phyloP scores from a whole-genome alignment of 2,113 vertebrate species.

The Xerus inauris region DNA sequence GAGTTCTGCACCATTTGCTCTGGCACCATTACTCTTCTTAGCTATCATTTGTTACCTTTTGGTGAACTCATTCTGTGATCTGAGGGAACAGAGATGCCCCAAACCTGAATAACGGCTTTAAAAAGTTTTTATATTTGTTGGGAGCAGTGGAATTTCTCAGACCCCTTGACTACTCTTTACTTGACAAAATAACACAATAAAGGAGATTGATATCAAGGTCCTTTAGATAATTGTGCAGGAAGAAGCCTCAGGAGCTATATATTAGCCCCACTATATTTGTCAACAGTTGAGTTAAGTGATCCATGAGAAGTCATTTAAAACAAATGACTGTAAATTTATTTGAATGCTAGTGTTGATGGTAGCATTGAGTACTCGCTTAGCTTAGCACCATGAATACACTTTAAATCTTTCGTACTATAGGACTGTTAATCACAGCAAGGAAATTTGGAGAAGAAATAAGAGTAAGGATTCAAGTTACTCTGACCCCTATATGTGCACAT shows the following conservation, averaged over 20 bases:
- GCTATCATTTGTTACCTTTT: conserved; percentile 59
- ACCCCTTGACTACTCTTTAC: conserved; percentile 62
- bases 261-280: conserved; percentile 67
- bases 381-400: conserved; percentile 19
- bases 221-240: conserved; percentile 66
- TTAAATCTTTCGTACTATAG: conserved; percentile 58
- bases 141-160: conserved; percentile 64
- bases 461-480: conserved; percentile 15
- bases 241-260: conserved; percentile 63
- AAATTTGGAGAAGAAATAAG: conserved; percentile 45
- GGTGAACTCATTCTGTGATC: conserved; percentile 70
- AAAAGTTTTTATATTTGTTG: conserved; percentile 75
- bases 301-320: conserved; percentile 72
- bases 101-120: conserved; percentile 45
- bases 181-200: conserved; percentile 77
- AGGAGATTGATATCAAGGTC: conserved; percentile 76
- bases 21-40: conserved; percentile 4
- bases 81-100: conserved; percentile 50
- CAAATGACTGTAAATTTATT: conserved; percentile 68
- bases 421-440: conserved; percentile 60
- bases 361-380: conserved; percentile 56
- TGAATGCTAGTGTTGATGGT: conserved; percentile 57
- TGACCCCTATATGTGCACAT: neutral
- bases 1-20: conserved; percentile 40
- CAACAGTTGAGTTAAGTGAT: conserved; percentile 65